A percentile compares a stretch with the other conserved stretches of the same genome.
phyloP scores from a whole-genome alignment of 2,113 vertebrate genomes.

The Oryzias javanicus region DNA sequence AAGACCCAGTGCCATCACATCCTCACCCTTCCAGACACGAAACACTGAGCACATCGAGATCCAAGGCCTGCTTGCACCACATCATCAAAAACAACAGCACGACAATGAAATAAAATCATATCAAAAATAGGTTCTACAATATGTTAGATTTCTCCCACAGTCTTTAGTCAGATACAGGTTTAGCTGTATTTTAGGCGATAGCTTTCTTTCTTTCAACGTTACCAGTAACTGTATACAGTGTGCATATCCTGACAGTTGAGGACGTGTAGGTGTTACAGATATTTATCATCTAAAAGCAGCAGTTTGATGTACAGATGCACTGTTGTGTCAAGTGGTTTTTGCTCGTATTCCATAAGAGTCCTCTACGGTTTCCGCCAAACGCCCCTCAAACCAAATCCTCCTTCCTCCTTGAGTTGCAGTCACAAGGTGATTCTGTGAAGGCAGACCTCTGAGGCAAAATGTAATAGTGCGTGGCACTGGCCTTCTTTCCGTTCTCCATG shows the following conservation, averaged over 20 bases:
- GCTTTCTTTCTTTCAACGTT: constrained; percentile 41
- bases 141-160: constrained; percentile 52
- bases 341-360: constrained; percentile 26
- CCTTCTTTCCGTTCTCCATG: constrained; percentile 89
- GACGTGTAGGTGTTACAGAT: constrained; percentile 58
- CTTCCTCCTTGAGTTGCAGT: constrained; percentile 56
- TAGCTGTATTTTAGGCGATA: constrained; percentile 32
- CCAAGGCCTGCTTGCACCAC: constrained; percentile 76
- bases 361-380: constrained; percentile 35
- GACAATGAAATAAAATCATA: constrained; percentile 58
- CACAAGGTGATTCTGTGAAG: constrained; percentile 78
- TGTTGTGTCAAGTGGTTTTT: constrained; percentile 45
- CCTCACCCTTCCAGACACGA: constrained; percentile 51
- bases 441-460: constrained; percentile 86
- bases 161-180: constrained; percentile 39
- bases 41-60: constrained; percentile 73
- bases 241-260: constrained; percentile 61
- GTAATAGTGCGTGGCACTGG: constrained; percentile 93
- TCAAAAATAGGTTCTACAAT: constrained; percentile 67
- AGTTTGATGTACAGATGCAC: constrained; percentile 50
- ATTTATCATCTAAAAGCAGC: constrained; percentile 57
- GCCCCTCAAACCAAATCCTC: constrained; percentile 66
- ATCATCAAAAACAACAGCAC: constrained; percentile 58
- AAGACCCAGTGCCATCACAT: constrained; percentile 46
- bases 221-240: constrained; percentile 76